These are phyloP conservation scores for Lasius platythorax DNA, from an alignment of 2,888 invertebrate species.

Conservation along the genomic window DNA sequence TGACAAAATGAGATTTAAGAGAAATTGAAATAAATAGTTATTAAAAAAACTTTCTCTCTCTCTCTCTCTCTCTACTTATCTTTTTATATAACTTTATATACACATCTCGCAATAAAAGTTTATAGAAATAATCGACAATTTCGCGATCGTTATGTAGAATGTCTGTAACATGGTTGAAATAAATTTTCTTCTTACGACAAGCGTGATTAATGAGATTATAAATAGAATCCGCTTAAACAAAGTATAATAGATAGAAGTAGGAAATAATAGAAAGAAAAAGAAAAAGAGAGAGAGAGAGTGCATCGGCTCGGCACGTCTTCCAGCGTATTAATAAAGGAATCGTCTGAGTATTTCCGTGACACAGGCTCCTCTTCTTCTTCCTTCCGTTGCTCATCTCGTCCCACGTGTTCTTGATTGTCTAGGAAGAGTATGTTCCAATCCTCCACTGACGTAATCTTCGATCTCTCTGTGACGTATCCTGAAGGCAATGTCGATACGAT, in stretches of 20 bases:
- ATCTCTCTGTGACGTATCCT: conserved; percentile 72
- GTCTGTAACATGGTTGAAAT: not conserved
- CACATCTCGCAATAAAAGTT: not conserved
- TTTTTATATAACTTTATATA: not conserved
- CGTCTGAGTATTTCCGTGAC: conserved; percentile 83
- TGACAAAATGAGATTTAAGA: not conserved
- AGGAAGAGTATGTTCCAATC: conserved; percentile 67
- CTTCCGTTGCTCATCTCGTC: conserved; percentile 48
- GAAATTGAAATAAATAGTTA: conserved; percentile 24
- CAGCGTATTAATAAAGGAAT: conserved; percentile 83
- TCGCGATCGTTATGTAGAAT: not conserved
- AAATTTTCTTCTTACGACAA: not conserved
- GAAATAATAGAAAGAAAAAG: conserved; percentile 68
- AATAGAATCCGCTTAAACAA: conserved; percentile 26
- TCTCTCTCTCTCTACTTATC: not conserved
- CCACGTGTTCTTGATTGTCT: conserved; percentile 57
- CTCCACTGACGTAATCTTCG: conserved; percentile 66
- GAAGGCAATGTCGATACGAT: conserved; percentile 64
- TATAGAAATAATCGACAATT: not conserved
- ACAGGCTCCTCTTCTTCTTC: conserved; percentile 68
- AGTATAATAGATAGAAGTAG: conserved; percentile 15
- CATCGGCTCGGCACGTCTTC: conserved; percentile 78
- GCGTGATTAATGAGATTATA: conserved; percentile 23
- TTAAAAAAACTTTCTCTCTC: not conserved
- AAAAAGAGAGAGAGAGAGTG: conserved; percentile 37